Percentiles rank a stretch among this genome's conserved stretches.
These are phyloP conservation scores for Mantis religiosa DNA, from an alignment of 2,888 invertebrate genomes.

Conservation along the genomic window DNA sequence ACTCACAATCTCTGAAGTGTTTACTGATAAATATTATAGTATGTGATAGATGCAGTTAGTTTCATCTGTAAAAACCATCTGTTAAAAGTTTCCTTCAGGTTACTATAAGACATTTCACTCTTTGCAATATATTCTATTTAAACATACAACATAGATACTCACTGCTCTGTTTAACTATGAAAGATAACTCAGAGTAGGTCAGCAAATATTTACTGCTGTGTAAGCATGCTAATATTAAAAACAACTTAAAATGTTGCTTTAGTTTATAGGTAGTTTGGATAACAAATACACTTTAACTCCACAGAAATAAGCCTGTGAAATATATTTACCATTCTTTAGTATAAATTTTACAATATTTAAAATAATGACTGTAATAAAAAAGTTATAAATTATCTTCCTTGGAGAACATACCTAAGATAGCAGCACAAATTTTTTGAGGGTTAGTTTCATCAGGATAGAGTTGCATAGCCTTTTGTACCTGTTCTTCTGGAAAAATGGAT, in stretches of 20 bases:
- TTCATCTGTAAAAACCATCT: not conserved
- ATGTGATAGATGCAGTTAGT: not conserved
- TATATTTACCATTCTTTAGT: not conserved
- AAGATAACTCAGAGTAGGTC: not conserved
- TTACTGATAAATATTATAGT: not conserved
- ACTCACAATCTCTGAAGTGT: not conserved
- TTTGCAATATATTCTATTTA: not conserved
- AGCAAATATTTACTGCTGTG: not conserved
- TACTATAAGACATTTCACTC: not conserved
- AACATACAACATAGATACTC: not conserved
- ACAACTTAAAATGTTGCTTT: not conserved
- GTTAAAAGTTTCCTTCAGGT: not conserved
- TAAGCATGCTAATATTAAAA: not conserved
- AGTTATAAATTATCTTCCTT: not conserved
- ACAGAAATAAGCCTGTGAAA: not conserved
- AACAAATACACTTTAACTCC: not conserved
- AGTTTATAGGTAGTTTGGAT: not conserved
- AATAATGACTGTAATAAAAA: not conserved
- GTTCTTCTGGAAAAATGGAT: slow-evolving; percentile 86
- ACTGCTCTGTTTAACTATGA: not conserved
- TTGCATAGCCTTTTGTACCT: slow-evolving; percentile 85
- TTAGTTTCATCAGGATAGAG: slow-evolving; percentile 85
- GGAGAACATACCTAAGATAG: slow-evolving; percentile 72
- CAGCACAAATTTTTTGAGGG: slow-evolving; percentile 84
- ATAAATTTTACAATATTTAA: not conserved